These are phyloP conservation scores for Sycophila sp. DNA, from an alignment of 1,140 invertebrate genomes.

Conservation along the genomic window DNA sequence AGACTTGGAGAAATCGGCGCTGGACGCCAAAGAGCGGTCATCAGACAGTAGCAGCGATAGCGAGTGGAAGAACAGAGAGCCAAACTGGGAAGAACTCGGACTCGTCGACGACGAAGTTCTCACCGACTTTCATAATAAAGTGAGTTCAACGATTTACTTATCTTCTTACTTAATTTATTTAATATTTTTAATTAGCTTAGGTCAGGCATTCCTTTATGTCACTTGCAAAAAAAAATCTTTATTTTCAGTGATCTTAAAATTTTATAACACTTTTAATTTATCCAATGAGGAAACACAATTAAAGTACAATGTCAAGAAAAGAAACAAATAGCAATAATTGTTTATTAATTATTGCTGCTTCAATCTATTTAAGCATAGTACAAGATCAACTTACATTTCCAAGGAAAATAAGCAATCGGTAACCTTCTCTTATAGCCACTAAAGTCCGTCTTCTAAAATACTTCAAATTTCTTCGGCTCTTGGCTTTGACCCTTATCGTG, in stretches of 20 bases:
- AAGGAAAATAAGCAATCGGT: conserved; percentile 12
- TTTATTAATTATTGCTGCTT: not conserved
- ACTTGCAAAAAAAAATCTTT: too few species aligned
- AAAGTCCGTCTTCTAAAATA: not conserved
- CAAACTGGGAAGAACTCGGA: conserved; percentile 67
- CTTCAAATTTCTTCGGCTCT: not conserved
- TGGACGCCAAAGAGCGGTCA: conserved; percentile 35
- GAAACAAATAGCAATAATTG: not conserved
- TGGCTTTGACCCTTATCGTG: not conserved
- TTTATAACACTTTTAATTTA: too few species aligned
- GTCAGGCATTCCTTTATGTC: not conserved
- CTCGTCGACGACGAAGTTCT: conserved; percentile 66
- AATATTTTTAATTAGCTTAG: not conserved
- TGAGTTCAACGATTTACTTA: too few species aligned
- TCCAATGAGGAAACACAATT: too few species aligned
- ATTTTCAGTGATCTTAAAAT: too few species aligned
- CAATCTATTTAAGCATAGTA: not conserved
- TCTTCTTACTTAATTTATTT: not conserved
- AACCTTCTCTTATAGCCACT: conserved; percentile 22
- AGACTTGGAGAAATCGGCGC: not conserved
- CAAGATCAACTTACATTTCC: not conserved
- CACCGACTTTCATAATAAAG: conserved; percentile 68
- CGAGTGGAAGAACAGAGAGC: conserved; percentile 50
- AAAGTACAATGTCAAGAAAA: too few species aligned
- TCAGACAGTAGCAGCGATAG: conserved; percentile 51